phyloP scores from a whole-genome alignment of 2,888 invertebrate genomes.

The Apodemia mormo region DNA sequence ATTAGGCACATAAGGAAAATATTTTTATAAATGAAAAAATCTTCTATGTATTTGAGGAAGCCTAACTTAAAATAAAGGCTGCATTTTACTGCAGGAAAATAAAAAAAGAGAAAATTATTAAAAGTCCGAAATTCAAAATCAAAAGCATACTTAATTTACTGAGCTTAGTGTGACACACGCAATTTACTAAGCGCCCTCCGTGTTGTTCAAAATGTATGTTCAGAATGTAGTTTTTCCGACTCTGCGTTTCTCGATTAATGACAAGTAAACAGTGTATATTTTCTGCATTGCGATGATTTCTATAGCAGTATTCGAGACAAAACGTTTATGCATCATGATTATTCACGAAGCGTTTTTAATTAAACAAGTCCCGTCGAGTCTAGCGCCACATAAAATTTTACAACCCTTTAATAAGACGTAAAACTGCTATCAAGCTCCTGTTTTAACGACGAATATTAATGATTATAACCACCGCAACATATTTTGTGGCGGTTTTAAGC shows the following conservation, averaged over 20 bases:
- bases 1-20: too few relatives aligned
- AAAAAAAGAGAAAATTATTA: too few relatives aligned
- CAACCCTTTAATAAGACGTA: constrained; percentile 79
- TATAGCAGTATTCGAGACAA: constrained; percentile 40
- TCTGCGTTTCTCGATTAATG: background rate
- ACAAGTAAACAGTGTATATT: background rate
- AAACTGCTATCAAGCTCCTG: constrained; percentile 67
- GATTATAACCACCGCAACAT: constrained; percentile 66
- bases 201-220: background rate
- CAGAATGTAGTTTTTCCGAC: background rate
- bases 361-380: constrained; percentile 65
- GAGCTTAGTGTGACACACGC: background rate
- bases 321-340: constrained; percentile 70
- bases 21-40: too few relatives aligned
- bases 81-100: too few relatives aligned
- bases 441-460: constrained; percentile 74
- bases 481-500: constrained; percentile 47
- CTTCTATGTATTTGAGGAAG: too few relatives aligned
- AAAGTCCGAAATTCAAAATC: too few relatives aligned
- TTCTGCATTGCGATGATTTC: constrained; percentile 18
- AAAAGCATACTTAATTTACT: background rate
- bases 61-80: too few relatives aligned
- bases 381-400: constrained; percentile 74
- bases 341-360: constrained; percentile 79
- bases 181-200: background rate